These are phyloP conservation scores for Saturnia japonica DNA, from an alignment of 2,888 invertebrate species.

Conservation along the genomic window DNA sequence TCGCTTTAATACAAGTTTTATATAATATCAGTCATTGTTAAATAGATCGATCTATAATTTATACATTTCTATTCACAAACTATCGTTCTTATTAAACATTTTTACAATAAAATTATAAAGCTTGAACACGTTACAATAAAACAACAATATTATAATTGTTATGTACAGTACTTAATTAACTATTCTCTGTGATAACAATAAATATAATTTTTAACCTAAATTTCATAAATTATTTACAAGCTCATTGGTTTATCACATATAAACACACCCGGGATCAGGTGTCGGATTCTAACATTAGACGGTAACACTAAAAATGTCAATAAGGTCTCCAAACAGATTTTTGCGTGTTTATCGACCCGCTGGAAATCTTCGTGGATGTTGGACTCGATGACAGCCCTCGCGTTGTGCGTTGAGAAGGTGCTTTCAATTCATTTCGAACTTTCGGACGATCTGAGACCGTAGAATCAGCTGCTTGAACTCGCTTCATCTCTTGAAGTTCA, in stretches of 20 bases:
- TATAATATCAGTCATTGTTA: constrained; percentile 67
- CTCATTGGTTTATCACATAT: constrained; percentile 80
- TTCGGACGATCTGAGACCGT: constrained; percentile 78
- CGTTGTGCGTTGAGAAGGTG: constrained; percentile 80
- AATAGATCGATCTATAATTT: constrained; percentile 33
- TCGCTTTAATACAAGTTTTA: constrained; percentile 36
- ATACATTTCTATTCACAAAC: constrained; percentile 36
- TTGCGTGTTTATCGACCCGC: constrained; percentile 78
- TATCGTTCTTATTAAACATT: constrained; percentile 30
- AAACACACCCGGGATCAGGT: constrained; percentile 50
- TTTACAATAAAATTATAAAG: constrained; percentile 51
- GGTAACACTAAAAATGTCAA: constrained; percentile 67
- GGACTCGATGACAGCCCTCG: constrained; percentile 71
- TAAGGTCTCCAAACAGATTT: constrained; percentile 90
- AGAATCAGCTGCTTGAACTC: constrained; percentile 83
- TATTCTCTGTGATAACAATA: constrained; percentile 56
- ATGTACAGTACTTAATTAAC: constrained; percentile 40
- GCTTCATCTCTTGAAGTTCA: constrained; percentile 78
- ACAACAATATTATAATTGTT: constrained; percentile 62
- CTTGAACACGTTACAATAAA: constrained; percentile 73
- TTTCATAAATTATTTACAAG: constrained; percentile 76
- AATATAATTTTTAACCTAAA: constrained; percentile 64
- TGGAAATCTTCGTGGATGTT: constrained; percentile 82
- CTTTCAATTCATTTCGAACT: constrained; percentile 81
- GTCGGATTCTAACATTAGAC: constrained; percentile 48